These are phyloP conservation scores for Philaethria dido DNA, from an alignment of 2,888 invertebrate species.

Conservation along the genomic window DNA sequence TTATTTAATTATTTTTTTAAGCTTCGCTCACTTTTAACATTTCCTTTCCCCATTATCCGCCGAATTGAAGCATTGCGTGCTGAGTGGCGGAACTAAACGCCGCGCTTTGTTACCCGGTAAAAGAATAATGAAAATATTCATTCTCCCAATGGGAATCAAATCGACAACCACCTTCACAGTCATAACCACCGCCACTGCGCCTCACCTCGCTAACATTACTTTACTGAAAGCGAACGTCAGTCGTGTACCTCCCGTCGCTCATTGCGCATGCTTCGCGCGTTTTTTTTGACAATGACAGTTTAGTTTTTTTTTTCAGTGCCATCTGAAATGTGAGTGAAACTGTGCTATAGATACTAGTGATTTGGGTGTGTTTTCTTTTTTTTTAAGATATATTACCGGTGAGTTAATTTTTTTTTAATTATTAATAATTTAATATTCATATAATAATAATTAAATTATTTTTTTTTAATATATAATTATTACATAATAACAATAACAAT, in stretches of 20 bases:
- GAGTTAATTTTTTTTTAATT: slow-evolving; percentile 2
- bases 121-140: too few species aligned
- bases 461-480: not conserved
- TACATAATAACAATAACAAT: not conserved
- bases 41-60: too few species aligned
- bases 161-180: too few species aligned
- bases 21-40: too few species aligned
- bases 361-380: slow-evolving; percentile 24
- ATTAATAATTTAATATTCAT: not conserved
- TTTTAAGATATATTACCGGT: too few species aligned
- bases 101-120: too few species aligned
- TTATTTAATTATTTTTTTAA: too few species aligned
- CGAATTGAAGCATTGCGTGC: too few species aligned
- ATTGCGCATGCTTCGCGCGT: slow-evolving; percentile 44
- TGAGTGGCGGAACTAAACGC: too few species aligned
- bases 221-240: slow-evolving; percentile 20
- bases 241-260: slow-evolving; percentile 15
- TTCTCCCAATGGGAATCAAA: too few species aligned
- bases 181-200: too few species aligned
- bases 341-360: slow-evolving; percentile 24
- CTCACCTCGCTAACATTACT: not conserved
- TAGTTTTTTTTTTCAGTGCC: slow-evolving; percentile 40
- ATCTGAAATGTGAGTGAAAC: slow-evolving; percentile 48
- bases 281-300: slow-evolving; percentile 52
- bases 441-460: not conserved